phyloP scores from a whole-genome alignment of 2,888 invertebrate species.

The Ormyrus thymus region DNA sequence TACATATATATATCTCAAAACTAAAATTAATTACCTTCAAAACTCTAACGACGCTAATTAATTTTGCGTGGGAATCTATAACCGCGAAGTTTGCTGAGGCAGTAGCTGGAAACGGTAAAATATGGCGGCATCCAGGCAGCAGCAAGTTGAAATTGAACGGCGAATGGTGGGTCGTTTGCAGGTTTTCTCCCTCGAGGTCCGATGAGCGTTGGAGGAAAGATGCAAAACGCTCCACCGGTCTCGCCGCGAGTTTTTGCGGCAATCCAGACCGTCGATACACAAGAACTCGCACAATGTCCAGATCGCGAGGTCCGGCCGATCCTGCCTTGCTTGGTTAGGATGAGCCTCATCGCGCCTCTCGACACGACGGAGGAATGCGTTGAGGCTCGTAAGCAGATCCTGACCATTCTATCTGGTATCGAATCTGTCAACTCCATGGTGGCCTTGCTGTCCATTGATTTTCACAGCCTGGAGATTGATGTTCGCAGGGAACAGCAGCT shows the following conservation, averaged over 20 bases:
- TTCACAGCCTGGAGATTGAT: constrained; percentile 93
- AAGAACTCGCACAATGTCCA: constrained; percentile 82
- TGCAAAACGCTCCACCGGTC: constrained; percentile 74
- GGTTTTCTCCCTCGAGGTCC: constrained; percentile 7
- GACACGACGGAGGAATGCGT: constrained; percentile 90
- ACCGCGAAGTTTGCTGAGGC: no score
- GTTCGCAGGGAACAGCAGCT: constrained; percentile 94
- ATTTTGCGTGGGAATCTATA: no score
- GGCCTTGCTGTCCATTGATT: constrained; percentile 93
- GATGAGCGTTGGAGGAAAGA: constrained; percentile 29
- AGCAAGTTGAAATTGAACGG: background rate
- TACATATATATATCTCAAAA: no score
- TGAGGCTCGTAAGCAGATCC: constrained; percentile 88
- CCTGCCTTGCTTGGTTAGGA: constrained; percentile 93
- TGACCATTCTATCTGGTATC: constrained; percentile 92
- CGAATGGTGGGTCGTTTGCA: constrained; percentile 16
- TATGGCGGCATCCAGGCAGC: constrained; percentile 40
- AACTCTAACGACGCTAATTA: no score
- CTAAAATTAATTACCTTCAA: no score
- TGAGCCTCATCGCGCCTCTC: constrained; percentile 91
- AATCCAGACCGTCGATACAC: constrained; percentile 89
- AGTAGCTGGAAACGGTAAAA: constrained; percentile 2
- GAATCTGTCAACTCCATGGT: constrained; percentile 97
- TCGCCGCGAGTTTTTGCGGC: constrained; percentile 85
- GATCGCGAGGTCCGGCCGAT: constrained; percentile 91